Percentiles rank a stretch among this genome's conserved stretches.
These are phyloP conservation scores for Rhinolophus sinicus DNA, from an alignment of 2,113 vertebrate species.

Conservation along the genomic window DNA sequence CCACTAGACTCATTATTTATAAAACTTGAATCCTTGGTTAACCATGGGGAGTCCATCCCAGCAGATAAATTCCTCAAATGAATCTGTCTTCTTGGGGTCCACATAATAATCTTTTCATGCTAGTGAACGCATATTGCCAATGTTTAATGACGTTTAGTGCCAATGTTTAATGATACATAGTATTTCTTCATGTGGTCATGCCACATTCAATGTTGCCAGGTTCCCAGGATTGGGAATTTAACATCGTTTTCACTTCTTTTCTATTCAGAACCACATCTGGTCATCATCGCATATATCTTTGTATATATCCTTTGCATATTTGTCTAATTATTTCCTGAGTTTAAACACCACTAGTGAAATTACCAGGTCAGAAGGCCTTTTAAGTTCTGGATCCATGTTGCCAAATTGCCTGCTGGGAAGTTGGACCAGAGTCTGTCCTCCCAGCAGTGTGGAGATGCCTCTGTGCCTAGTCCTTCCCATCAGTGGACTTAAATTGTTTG, in stretches of 20 bases:
- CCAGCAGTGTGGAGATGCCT: not conserved
- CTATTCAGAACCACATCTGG: accelerated
- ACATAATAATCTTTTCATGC: not conserved
- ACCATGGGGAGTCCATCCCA: not conserved
- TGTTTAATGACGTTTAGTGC: too few relatives aligned
- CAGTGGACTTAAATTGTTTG: not conserved
- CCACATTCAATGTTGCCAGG: not conserved
- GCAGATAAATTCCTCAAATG: too few relatives aligned
- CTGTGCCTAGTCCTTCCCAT: not conserved
- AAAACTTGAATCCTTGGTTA: not conserved
- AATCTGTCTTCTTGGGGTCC: not conserved
- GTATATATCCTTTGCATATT: not conserved
- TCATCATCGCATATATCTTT: not conserved
- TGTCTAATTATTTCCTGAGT: not conserved
- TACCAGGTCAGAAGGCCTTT: not conserved
- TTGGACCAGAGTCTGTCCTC: not conserved
- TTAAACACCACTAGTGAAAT: not conserved
- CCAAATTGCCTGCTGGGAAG: not conserved
- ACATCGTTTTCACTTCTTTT: too few relatives aligned
- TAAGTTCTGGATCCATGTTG: too few relatives aligned
- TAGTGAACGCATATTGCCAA: not conserved
- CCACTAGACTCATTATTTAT: too few relatives aligned
- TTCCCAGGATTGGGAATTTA: not conserved
- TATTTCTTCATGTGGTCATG: not conserved
- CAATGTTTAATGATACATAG: accelerated